A percentile compares a stretch with the other conserved stretches of the same genome.
These are phyloP conservation scores for Saccopteryx leptura DNA, from an alignment of 2,113 vertebrate genomes.

Conservation along the genomic window DNA sequence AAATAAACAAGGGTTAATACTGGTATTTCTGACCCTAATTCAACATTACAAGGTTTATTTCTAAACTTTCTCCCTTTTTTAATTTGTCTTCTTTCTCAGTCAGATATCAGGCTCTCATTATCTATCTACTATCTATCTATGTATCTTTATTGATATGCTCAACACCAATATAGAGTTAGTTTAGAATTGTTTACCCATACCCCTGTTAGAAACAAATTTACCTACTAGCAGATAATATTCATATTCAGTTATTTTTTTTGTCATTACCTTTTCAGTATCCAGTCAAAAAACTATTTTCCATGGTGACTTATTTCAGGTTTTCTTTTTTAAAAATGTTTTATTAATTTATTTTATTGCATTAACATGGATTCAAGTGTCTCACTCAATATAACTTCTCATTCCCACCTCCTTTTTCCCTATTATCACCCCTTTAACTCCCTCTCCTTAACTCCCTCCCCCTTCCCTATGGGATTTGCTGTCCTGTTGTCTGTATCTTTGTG, in stretches of 20 bases:
- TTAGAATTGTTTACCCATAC: background rate
- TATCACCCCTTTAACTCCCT: no score
- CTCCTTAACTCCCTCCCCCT: no score
- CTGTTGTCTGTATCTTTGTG: no score
- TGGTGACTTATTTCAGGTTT: background rate
- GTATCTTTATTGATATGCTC: background rate
- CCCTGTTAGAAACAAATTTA: background rate
- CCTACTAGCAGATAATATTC: background rate
- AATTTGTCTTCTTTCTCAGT: background rate
- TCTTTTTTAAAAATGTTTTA: background rate
- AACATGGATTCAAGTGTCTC: no score
- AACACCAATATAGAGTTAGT: background rate
- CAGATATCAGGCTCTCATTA: background rate
- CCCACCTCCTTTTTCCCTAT: no score
- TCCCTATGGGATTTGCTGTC: no score
- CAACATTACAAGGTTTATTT: background rate
- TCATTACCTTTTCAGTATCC: background rate
- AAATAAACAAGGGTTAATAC: background rate
- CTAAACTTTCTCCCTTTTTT: background rate
- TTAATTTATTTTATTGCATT: no score
- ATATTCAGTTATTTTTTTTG: background rate
- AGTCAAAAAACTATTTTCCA: background rate
- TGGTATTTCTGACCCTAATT: background rate
- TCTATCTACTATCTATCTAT: background rate
- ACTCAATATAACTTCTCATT: no score